A percentile compares a stretch with the other conserved stretches of the same genome.
Evolutionary conservation across 2,888 invertebrate species (phyloP).

Genomic region (Pocota personata): DNA sequence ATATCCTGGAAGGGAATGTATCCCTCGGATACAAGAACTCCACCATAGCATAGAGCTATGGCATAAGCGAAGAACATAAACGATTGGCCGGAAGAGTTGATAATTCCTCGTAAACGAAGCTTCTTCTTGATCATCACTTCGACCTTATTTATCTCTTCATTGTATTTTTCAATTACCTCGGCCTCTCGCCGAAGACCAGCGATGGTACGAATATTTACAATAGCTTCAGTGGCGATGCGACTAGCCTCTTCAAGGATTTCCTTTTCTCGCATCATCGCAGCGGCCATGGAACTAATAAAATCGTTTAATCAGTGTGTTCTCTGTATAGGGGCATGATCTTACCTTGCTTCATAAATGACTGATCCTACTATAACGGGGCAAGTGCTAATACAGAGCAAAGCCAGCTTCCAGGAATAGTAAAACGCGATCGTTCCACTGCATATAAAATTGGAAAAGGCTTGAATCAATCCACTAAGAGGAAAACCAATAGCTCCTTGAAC

Average conservation of each 20-base stretch:
- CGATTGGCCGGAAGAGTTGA: constrained; percentile 89
- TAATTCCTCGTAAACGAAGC: constrained; percentile 86
- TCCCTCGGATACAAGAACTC: constrained; percentile 86
- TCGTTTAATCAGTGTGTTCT: background rate
- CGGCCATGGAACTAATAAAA: constrained; percentile 84
- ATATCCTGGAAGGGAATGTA: constrained; percentile 87
- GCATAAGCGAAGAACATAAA: constrained; percentile 90
- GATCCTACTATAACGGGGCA: constrained; percentile 88
- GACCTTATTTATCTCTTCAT: constrained; percentile 84
- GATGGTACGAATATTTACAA: constrained; percentile 89
- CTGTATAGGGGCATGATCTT: constrained; percentile 23
- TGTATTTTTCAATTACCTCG: constrained; percentile 85
- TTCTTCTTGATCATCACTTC: constrained; percentile 84
- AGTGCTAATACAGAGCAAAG: constrained; percentile 86
- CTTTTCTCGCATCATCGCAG: constrained; percentile 86
- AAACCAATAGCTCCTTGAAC: constrained; percentile 90
- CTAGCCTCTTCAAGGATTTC: constrained; percentile 87
- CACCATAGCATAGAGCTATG: constrained; percentile 88
- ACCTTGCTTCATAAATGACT: constrained; percentile 87
- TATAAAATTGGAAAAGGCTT: constrained; percentile 86
- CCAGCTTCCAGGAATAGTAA: constrained; percentile 89
- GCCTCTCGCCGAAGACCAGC: constrained; percentile 87
- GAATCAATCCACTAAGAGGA: constrained; percentile 87
- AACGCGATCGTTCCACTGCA: constrained; percentile 86
- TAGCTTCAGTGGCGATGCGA: constrained; percentile 89